Conservation (phyloP, 2,797 vertebrate genomes). For the Anomalospiza imberbis region DNA sequence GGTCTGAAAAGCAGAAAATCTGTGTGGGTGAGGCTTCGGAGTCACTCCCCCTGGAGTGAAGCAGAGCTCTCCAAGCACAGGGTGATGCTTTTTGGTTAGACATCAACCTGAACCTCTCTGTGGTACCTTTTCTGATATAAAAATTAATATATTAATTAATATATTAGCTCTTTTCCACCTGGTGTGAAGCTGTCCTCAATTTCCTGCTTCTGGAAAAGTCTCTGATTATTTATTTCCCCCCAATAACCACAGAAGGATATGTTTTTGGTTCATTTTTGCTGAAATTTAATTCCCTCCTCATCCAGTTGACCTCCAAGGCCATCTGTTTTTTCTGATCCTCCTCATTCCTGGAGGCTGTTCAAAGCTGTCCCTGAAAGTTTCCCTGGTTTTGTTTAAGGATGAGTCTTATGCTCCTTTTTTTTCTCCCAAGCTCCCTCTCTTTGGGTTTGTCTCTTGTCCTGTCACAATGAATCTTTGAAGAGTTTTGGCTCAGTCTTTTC, state of each 20-base stretch:
- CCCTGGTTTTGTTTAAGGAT: neutral
- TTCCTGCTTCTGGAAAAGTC: neutral
- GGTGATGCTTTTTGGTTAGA: neutral
- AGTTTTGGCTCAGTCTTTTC: neutral
- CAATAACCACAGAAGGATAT: neutral
- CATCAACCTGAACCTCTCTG: neutral
- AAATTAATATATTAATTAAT: neutral
- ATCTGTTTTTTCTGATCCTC: neutral
- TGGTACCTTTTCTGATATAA: neutral
- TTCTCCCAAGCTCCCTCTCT: neutral
- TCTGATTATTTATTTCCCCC: neutral
- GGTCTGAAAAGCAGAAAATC: conserved; percentile 16
- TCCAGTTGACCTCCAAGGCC: neutral
- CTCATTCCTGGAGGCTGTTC: neutral
- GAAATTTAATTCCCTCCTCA: neutral
- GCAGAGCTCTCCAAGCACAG: neutral
- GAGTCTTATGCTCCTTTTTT: neutral
- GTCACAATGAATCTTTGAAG: neutral
- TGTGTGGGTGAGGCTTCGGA: neutral
- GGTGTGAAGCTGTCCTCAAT: neutral
- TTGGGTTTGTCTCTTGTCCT: neutral
- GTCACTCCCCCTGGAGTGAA: neutral
- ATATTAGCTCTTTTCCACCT: neutral
- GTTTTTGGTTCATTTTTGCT: neutral
- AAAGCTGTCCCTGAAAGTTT: neutral